phyloP scores from a whole-genome alignment of 2,113 vertebrate species.

The Colaptes auratus region DNA sequence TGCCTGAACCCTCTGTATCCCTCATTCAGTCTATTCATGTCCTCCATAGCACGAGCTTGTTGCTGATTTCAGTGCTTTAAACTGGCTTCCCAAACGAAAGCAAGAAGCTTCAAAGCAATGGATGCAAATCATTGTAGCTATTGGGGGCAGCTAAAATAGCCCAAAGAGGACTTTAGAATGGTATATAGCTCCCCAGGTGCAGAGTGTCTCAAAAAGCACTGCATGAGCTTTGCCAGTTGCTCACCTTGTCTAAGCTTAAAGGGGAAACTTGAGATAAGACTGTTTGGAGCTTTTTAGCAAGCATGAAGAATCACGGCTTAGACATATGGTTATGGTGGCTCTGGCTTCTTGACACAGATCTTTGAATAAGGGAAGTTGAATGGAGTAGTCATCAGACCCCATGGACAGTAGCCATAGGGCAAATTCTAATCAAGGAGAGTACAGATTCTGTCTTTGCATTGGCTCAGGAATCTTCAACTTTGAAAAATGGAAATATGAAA shows the following conservation, averaged over 20 bases:
- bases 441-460: neutral
- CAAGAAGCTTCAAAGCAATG: neutral
- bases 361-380: neutral
- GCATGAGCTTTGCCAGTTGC: neutral
- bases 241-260: neutral
- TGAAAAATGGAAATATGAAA: conserved; percentile 37
- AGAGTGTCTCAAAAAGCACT: neutral
- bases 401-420: accelerated
- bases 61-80: neutral
- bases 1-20: neutral
- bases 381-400: accelerated
- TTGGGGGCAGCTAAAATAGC: neutral
- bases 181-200: neutral
- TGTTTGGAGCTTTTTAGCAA: neutral
- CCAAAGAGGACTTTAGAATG: neutral
- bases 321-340: neutral
- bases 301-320: neutral
- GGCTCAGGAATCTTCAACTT: neutral
- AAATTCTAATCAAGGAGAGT: neutral
- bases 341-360: neutral
- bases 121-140: neutral
- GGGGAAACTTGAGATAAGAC: neutral
- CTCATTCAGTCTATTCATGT: neutral
- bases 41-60: neutral
- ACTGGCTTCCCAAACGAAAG: neutral